Base-by-base conservation (phyloP, 2,113 vertebrate species). In the Nanorana parkeri region DNA sequence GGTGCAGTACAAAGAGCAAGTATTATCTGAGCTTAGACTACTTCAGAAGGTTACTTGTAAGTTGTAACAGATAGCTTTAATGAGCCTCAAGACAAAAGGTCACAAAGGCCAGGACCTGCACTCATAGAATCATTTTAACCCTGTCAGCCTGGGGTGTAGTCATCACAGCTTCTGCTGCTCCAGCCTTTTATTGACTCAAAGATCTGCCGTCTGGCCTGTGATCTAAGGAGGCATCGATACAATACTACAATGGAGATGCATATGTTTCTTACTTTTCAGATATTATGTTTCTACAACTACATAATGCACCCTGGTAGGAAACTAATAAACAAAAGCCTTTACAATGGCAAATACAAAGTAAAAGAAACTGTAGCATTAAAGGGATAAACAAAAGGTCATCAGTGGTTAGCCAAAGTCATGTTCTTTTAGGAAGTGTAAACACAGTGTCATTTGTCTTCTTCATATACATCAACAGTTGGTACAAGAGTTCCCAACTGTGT, bases 1-100 rank as follows among this genome's bases (percentile, higher is more conserved):
- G 41, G 41, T 41, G 13, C 1, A 15, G 10, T 13, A 28, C 61
- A 61, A 61, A 61, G 8, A 21, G 4, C 17, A 28, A 6, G 13
- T 65, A 15, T 19, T 19, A 19, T 17, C 19, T 65, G 4, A 65
- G 26, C 11, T 65, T 65, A 17, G 20, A 29, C 28, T 19, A 26
- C 6, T 19, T 52, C 23, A 71, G 26, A 19, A 19, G 3, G 15
- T 10, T 19, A 71, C 17, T 10, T 56, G 15, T 20, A 3, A 71
- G 16, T 10, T 56, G 17, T 56, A 73, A 73, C 24, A 29, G 19
- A 56, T 28, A 54, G 68, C 52, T 72, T 56, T 29, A 56, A 56
- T 55, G 29, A 73, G 52, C 69, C 52, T 73, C 5, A 32, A 60
- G 28, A 60, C 68, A 74, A 32, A 47, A 74, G 28, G 71, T 74